A percentile compares a stretch with the other conserved stretches of the same genome.
phyloP scores from a whole-genome alignment of 2,797 vertebrate genomes.

The Merluccius polli region DNA sequence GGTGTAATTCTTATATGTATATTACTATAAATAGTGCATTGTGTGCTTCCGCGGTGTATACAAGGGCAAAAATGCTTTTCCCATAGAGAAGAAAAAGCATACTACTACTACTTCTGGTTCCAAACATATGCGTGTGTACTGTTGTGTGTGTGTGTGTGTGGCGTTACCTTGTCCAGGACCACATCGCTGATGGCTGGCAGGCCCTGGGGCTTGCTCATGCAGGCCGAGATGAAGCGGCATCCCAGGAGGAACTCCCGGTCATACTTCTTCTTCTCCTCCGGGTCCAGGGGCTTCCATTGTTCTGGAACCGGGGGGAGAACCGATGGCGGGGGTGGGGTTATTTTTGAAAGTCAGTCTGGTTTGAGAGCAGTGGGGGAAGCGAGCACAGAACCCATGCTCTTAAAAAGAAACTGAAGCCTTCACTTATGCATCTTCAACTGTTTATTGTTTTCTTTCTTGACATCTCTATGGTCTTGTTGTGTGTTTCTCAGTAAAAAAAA shows the following conservation, averaged over 20 bases:
- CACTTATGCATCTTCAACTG: not conserved
- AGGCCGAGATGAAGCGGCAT: conserved; percentile 94
- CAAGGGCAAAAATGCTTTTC: too few relatives aligned
- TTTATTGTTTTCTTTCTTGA: not conserved
- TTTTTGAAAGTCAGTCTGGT: not conserved
- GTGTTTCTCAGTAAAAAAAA: not conserved
- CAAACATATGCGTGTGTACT: not conserved
- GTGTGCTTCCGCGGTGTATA: too few relatives aligned
- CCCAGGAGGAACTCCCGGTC: conserved; percentile 88
- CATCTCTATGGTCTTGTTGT: not conserved
- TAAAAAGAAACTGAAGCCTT: not conserved
- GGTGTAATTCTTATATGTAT: too few relatives aligned
- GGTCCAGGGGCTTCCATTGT: conserved; percentile 91
- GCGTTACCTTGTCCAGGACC: conserved; percentile 90
- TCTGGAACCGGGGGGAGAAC: conserved; percentile 66
- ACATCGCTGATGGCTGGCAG: conserved; percentile 95
- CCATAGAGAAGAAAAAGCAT: too few relatives aligned
- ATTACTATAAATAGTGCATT: too few relatives aligned
- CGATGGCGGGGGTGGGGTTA: not conserved
- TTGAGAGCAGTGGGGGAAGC: not conserved
- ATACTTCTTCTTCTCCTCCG: conserved; percentile 94
- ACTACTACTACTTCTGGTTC: conserved; percentile 46
- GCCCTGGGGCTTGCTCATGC: conserved; percentile 94
- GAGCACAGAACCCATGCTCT: not conserved
- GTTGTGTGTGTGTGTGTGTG: not conserved